Base-by-base conservation (phyloP, 2,888 invertebrate species). In the Chromoteleia sp. region DNA sequence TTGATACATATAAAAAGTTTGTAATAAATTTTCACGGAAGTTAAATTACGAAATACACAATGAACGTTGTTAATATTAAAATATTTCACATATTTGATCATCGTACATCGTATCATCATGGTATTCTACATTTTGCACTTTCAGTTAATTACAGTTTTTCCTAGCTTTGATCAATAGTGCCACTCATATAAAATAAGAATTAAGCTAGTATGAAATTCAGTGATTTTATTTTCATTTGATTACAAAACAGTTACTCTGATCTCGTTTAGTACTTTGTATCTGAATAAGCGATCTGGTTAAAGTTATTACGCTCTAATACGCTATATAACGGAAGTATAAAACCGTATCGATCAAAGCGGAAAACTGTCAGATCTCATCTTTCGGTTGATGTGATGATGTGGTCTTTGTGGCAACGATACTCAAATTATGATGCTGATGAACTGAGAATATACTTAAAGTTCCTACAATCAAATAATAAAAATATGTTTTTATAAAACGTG, bases 311-410 rank as follows among this genome's bases (percentile, higher is more conserved):
- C 74, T 65, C 56, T 65, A 74, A 74, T 74, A 56, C 56, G 36
- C 39, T 56, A 39, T 48, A 48, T 12, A 65, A 48, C 45, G 63
- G 73, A 63, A 73, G 54, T 50, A 73, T 61, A 61, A 29, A 61
- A 61, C 61, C 29, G 25, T 73, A 63, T 73, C 59, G 73, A 73
- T 65, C 65, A 65, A 56, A 74, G 65, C 39, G 36, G 48, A 58
- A 63, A 74, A 74, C 45, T 56, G 74, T 74, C 56, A 65, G 63
- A 74, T 74, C 58, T 65, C 56, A 65, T 74, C 45, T 65, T 63
- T 74, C 74, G 43, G 74, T 74, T 65, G 65, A 74, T 48, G 56
- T 56, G 74, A 29, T 56, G 74, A 74, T 63, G 52, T 71, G 71
- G 71, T 59, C 71, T 71, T 71, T 70, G 70, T 58, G 48, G 61